These are phyloP conservation scores for Tryphoninae sp. DNA, from an alignment of 2,888 invertebrate genomes.

Conservation along the genomic window DNA sequence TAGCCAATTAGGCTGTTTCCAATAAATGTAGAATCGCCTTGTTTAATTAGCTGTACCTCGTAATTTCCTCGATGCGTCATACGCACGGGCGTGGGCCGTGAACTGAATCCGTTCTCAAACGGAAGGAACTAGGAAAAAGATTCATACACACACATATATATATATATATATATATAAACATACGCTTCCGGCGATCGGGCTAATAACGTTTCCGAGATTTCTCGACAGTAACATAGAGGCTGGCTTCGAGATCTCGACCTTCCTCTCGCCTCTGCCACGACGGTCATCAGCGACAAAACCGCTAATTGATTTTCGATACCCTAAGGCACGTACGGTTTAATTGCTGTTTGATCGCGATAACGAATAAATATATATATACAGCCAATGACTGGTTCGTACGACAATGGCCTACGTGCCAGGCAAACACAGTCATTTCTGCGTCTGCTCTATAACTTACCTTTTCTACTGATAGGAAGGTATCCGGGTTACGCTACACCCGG, in stretches of 20 bases:
- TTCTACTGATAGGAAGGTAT: conserved; percentile 31
- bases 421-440: background rate
- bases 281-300: conserved; percentile 54
- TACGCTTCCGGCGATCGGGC: conserved; percentile 42
- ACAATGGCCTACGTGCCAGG: conserved; percentile 9
- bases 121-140: conserved; percentile 55
- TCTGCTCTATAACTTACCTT: conserved; percentile 18
- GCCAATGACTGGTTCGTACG: background rate
- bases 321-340: conserved; percentile 58
- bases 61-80: conserved; percentile 62
- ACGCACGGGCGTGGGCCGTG: conserved; percentile 64
- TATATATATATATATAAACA: background rate
- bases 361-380: conserved; percentile 14
- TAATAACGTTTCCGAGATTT: conserved; percentile 47
- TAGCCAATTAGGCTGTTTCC: conserved; percentile 73
- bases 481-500: conserved; percentile 49
- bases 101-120: conserved; percentile 60
- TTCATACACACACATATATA: conserved; percentile 6
- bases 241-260: conserved; percentile 50
- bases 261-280: conserved; percentile 30
- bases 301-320: conserved; percentile 63
- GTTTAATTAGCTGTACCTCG: conserved; percentile 67
- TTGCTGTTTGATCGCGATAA: conserved; percentile 48
- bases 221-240: conserved; percentile 22
- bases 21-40: conserved; percentile 71